These are phyloP conservation scores for Acropora yongei DNA, from an alignment of 64 coral and sea anemone species.

Conservation along the genomic window DNA sequence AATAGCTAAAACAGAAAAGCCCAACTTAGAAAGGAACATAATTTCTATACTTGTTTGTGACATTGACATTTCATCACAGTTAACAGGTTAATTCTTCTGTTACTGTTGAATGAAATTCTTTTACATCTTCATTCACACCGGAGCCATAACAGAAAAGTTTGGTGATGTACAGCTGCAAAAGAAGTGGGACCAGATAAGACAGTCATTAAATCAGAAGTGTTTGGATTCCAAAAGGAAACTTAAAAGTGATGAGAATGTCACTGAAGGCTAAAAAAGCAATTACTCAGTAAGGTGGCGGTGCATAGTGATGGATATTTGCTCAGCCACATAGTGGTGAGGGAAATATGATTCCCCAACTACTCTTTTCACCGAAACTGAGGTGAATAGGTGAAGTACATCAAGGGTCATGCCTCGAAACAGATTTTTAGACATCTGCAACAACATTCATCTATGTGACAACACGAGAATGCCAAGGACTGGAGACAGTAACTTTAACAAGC, in stretches of 20 bases:
- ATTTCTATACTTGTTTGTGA: too few relatives aligned
- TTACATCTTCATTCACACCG: background rate
- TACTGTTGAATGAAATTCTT: background rate
- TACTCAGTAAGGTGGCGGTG: too few relatives aligned
- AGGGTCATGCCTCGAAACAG: constrained; percentile 33
- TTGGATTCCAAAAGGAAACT: background rate
- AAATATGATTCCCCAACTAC: too few relatives aligned
- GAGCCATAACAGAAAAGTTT: background rate
- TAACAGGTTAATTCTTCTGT: background rate
- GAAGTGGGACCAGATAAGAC: background rate
- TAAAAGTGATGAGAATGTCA: too few relatives aligned
- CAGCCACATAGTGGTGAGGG: too few relatives aligned
- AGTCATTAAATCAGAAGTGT: background rate
- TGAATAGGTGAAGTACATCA: background rate
- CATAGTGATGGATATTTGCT: too few relatives aligned
- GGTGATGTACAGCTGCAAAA: background rate
- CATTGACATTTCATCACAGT: background rate
- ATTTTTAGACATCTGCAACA: constrained; percentile 27
- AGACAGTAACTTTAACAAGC: constrained; percentile 39
- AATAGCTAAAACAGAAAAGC: too few relatives aligned
- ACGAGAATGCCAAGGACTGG: constrained; percentile 41
- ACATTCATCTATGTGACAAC: constrained; percentile 57
- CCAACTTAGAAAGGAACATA: too few relatives aligned
- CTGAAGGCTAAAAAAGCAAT: too few relatives aligned
- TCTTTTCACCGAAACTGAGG: too few relatives aligned